phyloP scores from a whole-genome alignment of 2,113 vertebrate genomes.

The Sorex fumeus region DNA sequence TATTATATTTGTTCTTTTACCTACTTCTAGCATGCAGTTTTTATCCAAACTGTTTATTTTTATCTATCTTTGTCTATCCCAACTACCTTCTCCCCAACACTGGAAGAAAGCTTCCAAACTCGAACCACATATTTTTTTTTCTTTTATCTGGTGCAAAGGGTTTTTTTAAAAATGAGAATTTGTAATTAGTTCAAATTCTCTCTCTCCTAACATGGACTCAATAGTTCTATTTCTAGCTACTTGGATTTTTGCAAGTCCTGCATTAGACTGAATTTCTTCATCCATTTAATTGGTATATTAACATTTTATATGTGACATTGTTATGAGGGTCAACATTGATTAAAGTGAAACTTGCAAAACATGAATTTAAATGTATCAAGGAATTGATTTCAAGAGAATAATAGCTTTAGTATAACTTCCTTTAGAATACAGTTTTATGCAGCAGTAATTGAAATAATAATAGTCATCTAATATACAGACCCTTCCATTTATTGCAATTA shows the following conservation, averaged over 20 bases:
- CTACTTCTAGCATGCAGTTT: too few species aligned
- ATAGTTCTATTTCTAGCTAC: background rate
- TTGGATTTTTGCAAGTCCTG: background rate
- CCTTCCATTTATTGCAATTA: background rate
- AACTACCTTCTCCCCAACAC: too few species aligned
- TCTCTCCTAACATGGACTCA: background rate
- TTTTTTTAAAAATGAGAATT: background rate
- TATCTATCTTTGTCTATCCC: too few species aligned
- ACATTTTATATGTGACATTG: background rate
- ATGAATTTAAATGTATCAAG: background rate
- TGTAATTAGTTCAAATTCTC: background rate
- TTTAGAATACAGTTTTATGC: background rate
- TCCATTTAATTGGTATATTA: constrained; percentile 20
- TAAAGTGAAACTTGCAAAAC: too few species aligned
- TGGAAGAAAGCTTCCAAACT: too few species aligned
- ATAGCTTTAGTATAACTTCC: constrained; percentile 7
- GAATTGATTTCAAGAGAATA: constrained; percentile 17
- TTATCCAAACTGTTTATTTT: too few species aligned
- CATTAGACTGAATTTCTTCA: background rate
- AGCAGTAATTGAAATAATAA: background rate
- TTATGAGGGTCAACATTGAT: background rate
- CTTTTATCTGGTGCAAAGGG: background rate
- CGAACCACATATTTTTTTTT: too few species aligned
- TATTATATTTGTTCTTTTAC: too few species aligned
- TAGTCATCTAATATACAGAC: background rate